A percentile compares a stretch with the other conserved stretches of the same genome.
phyloP scores from a whole-genome alignment of 1,140 invertebrate species.

The Drosophila busckii region DNA sequence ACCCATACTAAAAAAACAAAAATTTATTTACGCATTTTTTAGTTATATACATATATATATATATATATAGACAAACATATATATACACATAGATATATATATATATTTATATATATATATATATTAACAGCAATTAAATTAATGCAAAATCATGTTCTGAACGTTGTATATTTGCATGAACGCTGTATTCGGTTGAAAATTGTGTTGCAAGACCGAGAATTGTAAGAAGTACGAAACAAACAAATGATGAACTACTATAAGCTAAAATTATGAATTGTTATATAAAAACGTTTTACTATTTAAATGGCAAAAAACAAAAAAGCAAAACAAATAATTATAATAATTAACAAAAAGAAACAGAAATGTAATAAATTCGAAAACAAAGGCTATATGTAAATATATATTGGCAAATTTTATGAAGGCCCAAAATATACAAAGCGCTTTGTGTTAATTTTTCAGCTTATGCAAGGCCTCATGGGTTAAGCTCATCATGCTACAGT shows the following conservation, averaged over 20 bases:
- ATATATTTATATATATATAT: constrained; percentile 41
- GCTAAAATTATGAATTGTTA: constrained; percentile 77
- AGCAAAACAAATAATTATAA: constrained; percentile 45
- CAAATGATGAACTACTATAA: constrained; percentile 55
- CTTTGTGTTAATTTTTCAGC: constrained; percentile 5
- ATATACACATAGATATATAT: constrained; percentile 42
- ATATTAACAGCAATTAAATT: constrained; percentile 56
- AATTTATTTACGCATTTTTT: constrained; percentile 74
- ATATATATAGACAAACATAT: constrained; percentile 42
- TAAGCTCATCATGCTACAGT: constrained; percentile 12
- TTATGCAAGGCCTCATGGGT: constrained; percentile 28
- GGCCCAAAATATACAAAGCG: not conserved
- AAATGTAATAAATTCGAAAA: constrained; percentile 66
- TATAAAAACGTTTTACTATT: constrained; percentile 66
- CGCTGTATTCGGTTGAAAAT: constrained; percentile 44
- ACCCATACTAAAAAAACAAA: constrained; percentile 34
- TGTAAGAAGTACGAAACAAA: constrained; percentile 56
- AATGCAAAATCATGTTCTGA: constrained; percentile 57
- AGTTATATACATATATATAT: constrained; percentile 59
- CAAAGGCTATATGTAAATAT: constrained; percentile 49
- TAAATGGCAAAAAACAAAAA: constrained; percentile 53
- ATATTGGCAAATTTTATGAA: constrained; percentile 23
- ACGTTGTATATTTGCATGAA: constrained; percentile 62
- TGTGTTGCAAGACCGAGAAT: constrained; percentile 48
- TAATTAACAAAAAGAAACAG: constrained; percentile 36